Conservation (phyloP, 2,888 invertebrate genomes). For the Drosophila nr. fundita region DNA sequence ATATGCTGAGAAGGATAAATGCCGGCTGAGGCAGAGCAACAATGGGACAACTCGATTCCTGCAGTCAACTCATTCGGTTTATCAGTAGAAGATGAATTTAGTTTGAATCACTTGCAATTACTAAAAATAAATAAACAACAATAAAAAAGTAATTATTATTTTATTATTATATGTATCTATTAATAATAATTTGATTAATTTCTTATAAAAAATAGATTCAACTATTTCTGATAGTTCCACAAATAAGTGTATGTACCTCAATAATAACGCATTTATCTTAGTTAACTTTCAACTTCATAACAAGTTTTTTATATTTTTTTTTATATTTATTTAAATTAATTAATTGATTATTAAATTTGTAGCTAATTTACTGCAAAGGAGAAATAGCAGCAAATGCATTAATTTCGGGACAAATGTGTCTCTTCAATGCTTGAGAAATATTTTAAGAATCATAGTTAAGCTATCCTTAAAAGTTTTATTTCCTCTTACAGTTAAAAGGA, state of each 20-base stretch:
- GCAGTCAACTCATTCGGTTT: not conserved
- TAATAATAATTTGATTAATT: not conserved
- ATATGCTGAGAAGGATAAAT: slow-evolving; percentile 76
- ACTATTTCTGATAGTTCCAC: not conserved
- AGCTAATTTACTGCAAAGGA: no score
- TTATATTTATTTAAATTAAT: not conserved
- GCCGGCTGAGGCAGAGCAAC: slow-evolving; percentile 34
- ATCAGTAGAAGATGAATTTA: not conserved
- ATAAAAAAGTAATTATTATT: not conserved
- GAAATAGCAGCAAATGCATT: not conserved
- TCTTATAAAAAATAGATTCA: not conserved
- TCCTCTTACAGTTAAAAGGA: not conserved
- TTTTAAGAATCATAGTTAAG: not conserved
- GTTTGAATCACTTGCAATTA: not conserved
- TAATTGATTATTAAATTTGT: not conserved
- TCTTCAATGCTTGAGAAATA: not conserved
- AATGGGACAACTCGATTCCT: slow-evolving; percentile 37
- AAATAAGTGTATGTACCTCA: not conserved
- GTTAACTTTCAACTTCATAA: rapidly evolving
- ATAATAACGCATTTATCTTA: not conserved
- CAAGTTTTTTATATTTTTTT: not conserved
- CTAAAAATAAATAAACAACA: not conserved
- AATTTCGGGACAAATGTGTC: not conserved
- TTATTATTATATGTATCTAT: not conserved
- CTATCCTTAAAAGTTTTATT: not conserved